Evolutionary conservation across 2,888 invertebrate genomes (phyloP).

Genomic region (Xestia ashworthii): DNA sequence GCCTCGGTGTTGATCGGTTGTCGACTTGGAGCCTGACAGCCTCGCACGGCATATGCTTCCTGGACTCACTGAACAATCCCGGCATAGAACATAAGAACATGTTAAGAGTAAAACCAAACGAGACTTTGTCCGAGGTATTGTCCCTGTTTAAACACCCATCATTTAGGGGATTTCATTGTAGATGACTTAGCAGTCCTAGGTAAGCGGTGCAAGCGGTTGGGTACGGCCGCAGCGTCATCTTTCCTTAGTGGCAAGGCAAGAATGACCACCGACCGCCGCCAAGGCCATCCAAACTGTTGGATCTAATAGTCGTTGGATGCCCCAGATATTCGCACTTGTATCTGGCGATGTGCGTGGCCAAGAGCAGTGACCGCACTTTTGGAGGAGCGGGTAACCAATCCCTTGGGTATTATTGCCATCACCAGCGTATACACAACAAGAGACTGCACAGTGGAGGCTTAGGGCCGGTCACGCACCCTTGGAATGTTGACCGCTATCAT

Average conservation of each 20-base stretch:
- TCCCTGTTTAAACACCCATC: conserved; percentile 2
- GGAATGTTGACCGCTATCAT: conserved; percentile 26
- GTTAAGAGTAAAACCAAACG: conserved; percentile 18
- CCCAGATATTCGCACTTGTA: background rate
- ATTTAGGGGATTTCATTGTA: conserved; percentile 16
- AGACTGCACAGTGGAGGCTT: conserved; percentile 14
- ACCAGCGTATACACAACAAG: conserved; percentile 17
- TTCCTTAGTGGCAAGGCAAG: too few species aligned
- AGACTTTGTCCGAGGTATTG: conserved; percentile 3
- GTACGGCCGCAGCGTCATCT: too few species aligned
- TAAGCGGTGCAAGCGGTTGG: too few species aligned
- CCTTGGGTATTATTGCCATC: conserved; percentile 21
- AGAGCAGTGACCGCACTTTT: conserved; percentile 1
- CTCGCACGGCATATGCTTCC: conserved; percentile 34
- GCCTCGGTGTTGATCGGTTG: conserved; percentile 19
- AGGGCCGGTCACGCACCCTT: conserved; percentile 7
- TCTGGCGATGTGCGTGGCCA: conserved; percentile 16
- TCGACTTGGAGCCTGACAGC: conserved; percentile 32
- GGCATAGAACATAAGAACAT: conserved; percentile 19
- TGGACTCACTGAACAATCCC: background rate
- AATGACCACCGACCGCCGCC: too few species aligned
- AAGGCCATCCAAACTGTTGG: too few species aligned
- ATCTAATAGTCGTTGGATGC: too few species aligned
- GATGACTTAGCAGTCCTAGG: background rate
- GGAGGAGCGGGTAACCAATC: too few species aligned